Conservation (phyloP, 64 coral and sea anemone species). For the Montipora foliosa region DNA sequence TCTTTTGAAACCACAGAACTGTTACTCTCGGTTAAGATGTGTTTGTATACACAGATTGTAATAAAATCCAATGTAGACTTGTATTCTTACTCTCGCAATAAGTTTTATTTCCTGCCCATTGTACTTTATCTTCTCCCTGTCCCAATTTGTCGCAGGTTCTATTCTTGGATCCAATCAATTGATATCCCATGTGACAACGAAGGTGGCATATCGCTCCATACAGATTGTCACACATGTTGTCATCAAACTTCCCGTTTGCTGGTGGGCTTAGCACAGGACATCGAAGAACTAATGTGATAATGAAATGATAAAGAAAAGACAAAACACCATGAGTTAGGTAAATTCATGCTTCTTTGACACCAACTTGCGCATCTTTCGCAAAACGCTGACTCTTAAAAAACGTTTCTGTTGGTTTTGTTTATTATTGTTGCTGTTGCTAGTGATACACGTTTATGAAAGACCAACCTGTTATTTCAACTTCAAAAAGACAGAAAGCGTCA, state of each 20-base stretch:
- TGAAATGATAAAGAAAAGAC: neutral
- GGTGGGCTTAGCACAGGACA: conserved; percentile 12
- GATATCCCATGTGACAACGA: conserved; percentile 34
- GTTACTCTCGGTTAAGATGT: too few species aligned
- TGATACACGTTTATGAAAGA: too few species aligned
- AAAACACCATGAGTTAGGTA: neutral
- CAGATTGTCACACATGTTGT: conserved; percentile 6
- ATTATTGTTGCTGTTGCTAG: too few species aligned
- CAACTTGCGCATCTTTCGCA: neutral
- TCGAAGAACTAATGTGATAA: conserved; percentile 18
- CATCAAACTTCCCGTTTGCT: conserved; percentile 27
- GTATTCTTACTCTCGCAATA: conserved; percentile 48
- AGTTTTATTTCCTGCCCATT: conserved; percentile 65
- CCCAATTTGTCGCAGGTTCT: conserved; percentile 51
- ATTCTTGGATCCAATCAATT: conserved; percentile 21
- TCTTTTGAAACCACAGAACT: too few species aligned
- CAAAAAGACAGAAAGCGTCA: conserved; percentile 9
- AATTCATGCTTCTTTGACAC: neutral
- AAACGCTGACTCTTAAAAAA: neutral
- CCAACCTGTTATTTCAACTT: conserved; percentile 22
- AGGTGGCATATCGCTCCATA: conserved; percentile 42
- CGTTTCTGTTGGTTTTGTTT: too few species aligned
- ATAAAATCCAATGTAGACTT: too few species aligned
- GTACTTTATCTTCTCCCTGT: neutral
- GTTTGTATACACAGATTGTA: too few species aligned